Evolutionary conservation across 2,113 vertebrate genomes (phyloP), one percentile per base, ranked within the genome.

Genomic region (Procavia capensis): DNA sequence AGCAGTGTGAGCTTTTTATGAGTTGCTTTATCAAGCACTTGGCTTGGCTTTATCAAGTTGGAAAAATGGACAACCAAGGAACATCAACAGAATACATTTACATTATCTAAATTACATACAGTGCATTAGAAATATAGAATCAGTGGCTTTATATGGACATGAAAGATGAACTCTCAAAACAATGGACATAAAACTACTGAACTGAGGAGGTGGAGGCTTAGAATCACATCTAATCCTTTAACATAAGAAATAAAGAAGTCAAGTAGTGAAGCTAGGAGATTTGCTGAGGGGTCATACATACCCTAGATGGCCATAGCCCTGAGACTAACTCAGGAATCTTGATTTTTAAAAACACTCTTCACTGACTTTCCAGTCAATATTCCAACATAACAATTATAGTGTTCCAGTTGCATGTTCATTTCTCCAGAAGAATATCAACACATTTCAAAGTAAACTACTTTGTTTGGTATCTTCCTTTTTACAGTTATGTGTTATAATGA

Each of bases 51-150:
- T 81, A 78, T 83, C 9, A 88, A 80, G 34, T 24, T 59, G 75
- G 63, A 78, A 74, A 89, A 76, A 29, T 75, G 4, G 9, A 66
- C 50, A 91, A n/a, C 16, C 50, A 94, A 90, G 29, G 16, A 91
- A 68, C 85, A 91, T 50, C 45, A 89, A 9, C 70, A 85, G 13
- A 82, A 85, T 50, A 43, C 43, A 84, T 70, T 89, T 91, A 74
- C 3, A 54, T 54, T 54, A 54, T 16, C 13, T 13, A 54, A 54
- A 54, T 54, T 91, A 74, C 3, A 64, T 83, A 64, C 13, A 54
- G 7, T 68, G 63, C 83, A 36, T 76, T 81, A 90, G n/a, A 43
- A 72, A 59, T 10, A 72, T 6, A 84, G 64, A 95, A 93, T 85
- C 79, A 87, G 92, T 29, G 5, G 25, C 41, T 76, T 96, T 54